Evolutionary conservation across 2,797 vertebrate genomes (phyloP).

Genomic region (Chiloscyllium punctatum): DNA sequence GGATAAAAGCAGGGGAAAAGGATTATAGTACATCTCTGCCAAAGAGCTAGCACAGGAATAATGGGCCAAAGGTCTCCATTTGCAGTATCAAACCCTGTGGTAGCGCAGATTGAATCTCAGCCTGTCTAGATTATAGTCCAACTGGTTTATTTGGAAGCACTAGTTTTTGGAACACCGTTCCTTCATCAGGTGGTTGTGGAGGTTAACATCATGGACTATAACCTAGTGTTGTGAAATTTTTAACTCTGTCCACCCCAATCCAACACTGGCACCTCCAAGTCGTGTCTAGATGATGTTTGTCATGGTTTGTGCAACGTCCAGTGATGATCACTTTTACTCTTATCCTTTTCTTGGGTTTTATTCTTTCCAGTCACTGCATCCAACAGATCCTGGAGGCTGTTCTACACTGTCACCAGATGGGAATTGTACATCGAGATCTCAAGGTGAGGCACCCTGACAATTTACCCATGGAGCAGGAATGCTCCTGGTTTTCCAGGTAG

Average conservation of each 20-base stretch:
- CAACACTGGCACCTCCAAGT: no score
- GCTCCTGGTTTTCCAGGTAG: not conserved
- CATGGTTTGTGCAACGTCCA: not conserved
- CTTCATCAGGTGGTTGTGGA: no score
- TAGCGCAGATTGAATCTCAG: not conserved
- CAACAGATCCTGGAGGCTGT: constrained; percentile 96
- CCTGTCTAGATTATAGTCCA: not conserved
- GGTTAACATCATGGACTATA: no score
- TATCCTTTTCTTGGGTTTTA: constrained; percentile 39
- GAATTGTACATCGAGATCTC: constrained; percentile 89
- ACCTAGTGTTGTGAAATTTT: no score
- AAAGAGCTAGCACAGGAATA: not conserved
- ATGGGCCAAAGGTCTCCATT: not conserved
- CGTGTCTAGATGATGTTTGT: not conserved
- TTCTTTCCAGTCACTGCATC: constrained; percentile 77
- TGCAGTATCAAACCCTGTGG: not conserved
- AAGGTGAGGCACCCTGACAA: constrained; percentile 64
- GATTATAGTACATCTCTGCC: not conserved
- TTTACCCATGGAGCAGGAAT: not conserved
- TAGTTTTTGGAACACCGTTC: no score
- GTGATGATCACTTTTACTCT: not conserved
- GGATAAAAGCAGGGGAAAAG: not conserved
- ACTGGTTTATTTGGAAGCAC: no score
- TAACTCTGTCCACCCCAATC: no score
- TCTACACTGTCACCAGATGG: constrained; percentile 97